Evolutionary conservation across 2,797 vertebrate genomes (phyloP).

Genomic region (Girardinus metallicus): DNA sequence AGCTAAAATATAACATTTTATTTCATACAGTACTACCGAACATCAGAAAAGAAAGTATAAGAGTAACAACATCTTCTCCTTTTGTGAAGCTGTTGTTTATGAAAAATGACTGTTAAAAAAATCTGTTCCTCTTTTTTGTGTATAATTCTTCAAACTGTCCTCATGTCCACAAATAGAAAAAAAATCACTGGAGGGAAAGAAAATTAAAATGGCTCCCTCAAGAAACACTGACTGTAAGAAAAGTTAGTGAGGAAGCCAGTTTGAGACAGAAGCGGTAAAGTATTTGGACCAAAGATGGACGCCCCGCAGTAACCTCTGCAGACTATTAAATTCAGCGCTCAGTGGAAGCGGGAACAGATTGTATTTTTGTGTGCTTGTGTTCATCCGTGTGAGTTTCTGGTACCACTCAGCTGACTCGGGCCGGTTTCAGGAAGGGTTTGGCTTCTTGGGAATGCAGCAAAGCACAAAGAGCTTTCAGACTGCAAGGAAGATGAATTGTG

Average conservation of each 20-base stretch:
- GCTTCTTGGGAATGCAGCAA: conserved; percentile 66
- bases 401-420: conserved; percentile 48
- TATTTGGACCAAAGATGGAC: conserved; percentile 77
- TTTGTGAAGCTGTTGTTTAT: neutral
- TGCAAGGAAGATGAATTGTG: neutral
- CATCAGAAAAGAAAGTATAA: neutral
- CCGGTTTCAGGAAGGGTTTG: conserved; percentile 60
- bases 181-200: neutral
- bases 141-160: neutral
- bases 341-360: conserved; percentile 12
- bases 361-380: conserved; percentile 9
- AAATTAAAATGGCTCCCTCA: conserved; percentile 3
- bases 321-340: conserved; percentile 14
- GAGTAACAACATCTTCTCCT: neutral
- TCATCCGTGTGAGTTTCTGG: neutral
- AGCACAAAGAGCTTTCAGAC: conserved; percentile 51
- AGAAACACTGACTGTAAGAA: neutral
- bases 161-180: neutral
- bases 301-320: conserved; percentile 82
- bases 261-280: conserved; percentile 8
- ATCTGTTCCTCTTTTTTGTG: neutral
- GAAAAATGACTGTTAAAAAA: neutral
- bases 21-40: too few species aligned
- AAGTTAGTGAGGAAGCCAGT: neutral
- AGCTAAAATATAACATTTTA: neutral